Evolutionary conservation across 2,888 invertebrate genomes (phyloP).

Genomic region (Amiota mariae): DNA sequence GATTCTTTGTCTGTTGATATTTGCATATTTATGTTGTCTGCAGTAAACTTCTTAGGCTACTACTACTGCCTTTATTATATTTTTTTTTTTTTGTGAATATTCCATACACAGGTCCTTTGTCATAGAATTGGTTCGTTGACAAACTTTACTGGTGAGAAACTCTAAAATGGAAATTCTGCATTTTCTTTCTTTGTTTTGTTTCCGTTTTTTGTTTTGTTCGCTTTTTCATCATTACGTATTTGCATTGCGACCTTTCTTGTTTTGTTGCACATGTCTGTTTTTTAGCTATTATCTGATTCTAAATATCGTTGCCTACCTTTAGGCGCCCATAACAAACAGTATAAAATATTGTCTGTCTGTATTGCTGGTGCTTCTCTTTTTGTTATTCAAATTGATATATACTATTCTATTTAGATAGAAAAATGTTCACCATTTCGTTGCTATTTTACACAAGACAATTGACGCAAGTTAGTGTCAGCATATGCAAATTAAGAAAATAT

Average conservation of each 20-base stretch:
- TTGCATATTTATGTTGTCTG: slow-evolving; percentile 21
- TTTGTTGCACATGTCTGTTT: background rate
- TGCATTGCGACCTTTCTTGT: slow-evolving; percentile 18
- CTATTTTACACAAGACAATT: slow-evolving; percentile 1
- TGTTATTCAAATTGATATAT: slow-evolving; percentile 33
- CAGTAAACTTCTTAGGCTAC: background rate
- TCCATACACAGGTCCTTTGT: too few species aligned
- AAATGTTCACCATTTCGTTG: slow-evolving; percentile 9
- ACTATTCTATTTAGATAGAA: slow-evolving; percentile 36
- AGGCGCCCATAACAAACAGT: slow-evolving; percentile 40
- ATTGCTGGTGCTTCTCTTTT: slow-evolving; percentile 35
- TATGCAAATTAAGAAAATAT: slow-evolving; percentile 55
- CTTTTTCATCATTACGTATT: background rate
- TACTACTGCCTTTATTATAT: too few species aligned
- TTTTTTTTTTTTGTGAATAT: too few species aligned
- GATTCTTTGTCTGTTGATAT: slow-evolving; percentile 15
- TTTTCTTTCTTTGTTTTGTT: slow-evolving; percentile 69
- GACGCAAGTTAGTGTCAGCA: slow-evolving; percentile 57
- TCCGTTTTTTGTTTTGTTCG: slow-evolving; percentile 60
- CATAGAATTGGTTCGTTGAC: slow-evolving; percentile 5
- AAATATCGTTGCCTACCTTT: background rate
- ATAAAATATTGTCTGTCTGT: slow-evolving; percentile 68
- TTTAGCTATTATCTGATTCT: too few species aligned
- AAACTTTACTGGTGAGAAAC: background rate
- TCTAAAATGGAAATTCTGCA: slow-evolving; percentile 61